Conservation (phyloP, 2,888 invertebrate genomes). For the Osedax frankpressi region DNA sequence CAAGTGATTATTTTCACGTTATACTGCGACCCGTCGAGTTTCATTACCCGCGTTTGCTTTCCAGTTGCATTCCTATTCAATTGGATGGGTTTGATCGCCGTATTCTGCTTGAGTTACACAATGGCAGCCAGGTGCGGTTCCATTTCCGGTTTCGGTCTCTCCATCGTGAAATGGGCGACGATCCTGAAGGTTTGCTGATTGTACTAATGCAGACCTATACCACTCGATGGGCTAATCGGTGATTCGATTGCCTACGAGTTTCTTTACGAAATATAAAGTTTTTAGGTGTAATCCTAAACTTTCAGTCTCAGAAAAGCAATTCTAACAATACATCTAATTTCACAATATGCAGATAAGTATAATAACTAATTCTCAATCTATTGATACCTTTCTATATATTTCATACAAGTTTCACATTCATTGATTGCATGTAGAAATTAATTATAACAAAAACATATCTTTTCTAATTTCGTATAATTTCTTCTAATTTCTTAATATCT, state of each 20-base stretch:
- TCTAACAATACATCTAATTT: neutral
- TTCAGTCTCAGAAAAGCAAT: neutral
- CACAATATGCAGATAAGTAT: too few species aligned
- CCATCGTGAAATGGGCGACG: constrained; percentile 84
- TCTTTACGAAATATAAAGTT: neutral
- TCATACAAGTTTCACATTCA: too few species aligned
- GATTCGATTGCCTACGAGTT: neutral
- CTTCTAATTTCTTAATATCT: too few species aligned
- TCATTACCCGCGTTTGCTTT: too few species aligned
- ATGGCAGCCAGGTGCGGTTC: constrained; percentile 85
- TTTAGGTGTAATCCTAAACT: neutral
- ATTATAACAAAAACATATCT: too few species aligned
- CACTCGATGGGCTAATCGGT: neutral
- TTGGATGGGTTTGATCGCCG: constrained; percentile 81
- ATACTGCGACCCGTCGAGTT: too few species aligned
- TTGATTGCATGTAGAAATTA: too few species aligned
- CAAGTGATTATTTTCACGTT: too few species aligned
- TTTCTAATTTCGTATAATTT: too few species aligned
- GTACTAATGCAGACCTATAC: neutral
- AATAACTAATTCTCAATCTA: too few species aligned
- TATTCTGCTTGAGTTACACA: constrained; percentile 85
- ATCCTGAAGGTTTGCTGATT: constrained; percentile 65
- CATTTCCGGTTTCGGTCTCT: constrained; percentile 69
- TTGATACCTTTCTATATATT: too few species aligned
- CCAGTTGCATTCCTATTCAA: constrained; percentile 84